Conservation (phyloP, 2,113 vertebrate species). For the Bombycilla garrulus region DNA sequence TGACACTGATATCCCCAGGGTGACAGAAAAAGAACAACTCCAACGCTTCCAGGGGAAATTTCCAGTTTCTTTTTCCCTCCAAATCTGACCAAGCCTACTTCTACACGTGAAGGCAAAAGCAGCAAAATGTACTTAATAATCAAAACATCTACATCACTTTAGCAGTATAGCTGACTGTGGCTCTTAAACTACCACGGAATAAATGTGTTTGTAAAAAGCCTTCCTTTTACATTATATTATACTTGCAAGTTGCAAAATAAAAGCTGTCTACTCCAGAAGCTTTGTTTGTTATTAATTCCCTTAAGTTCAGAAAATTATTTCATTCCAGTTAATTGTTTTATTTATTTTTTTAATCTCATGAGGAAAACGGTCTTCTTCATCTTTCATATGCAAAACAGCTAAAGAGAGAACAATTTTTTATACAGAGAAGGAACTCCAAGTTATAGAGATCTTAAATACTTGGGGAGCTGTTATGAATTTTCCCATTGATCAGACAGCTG, state of each 20-base stretch:
- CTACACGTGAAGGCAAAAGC: not conserved
- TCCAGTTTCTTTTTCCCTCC: not conserved
- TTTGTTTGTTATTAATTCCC: slow-evolving; percentile 56
- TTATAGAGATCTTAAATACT: slow-evolving; percentile 24
- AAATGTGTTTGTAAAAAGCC: not conserved
- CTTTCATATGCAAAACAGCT: slow-evolving; percentile 47
- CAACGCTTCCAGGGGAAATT: not conserved
- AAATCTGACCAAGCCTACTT: not conserved
- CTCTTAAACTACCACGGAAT: not conserved
- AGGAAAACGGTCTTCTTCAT: not conserved
- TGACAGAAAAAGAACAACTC: not conserved
- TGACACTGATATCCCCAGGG: not conserved
- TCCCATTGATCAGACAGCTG: slow-evolving; percentile 16
- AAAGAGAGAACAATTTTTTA: not conserved
- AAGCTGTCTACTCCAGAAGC: slow-evolving; percentile 7
- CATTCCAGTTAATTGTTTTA: slow-evolving; percentile 32
- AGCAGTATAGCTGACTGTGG: not conserved
- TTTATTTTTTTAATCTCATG: slow-evolving; percentile 37
- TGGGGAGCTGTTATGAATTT: not conserved
- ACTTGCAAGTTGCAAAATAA: not conserved
- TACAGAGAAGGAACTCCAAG: not conserved
- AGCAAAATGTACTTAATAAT: not conserved
- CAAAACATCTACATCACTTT: rapidly evolving
- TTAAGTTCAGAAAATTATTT: slow-evolving; percentile 24
- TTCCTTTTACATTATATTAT: not conserved